Percentiles rank a stretch among this genome's conserved stretches.
These are phyloP conservation scores for Catostylus mosaicus DNA, from an alignment of 30 jellyfish, hydroid and myxozoan genomes.

Conservation along the genomic window DNA sequence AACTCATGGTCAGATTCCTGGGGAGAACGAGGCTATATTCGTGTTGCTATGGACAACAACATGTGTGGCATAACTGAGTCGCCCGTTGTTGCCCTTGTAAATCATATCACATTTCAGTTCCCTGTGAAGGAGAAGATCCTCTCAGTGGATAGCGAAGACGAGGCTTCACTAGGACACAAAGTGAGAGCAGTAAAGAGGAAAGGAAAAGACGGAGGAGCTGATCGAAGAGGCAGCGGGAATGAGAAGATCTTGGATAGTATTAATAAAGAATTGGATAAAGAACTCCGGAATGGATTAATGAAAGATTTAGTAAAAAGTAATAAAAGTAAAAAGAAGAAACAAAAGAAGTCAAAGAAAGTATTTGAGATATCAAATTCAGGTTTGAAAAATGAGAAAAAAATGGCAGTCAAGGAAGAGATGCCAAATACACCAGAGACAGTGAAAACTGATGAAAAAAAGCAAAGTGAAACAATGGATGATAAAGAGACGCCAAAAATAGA, in stretches of 20 bases:
- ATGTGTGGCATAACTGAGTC: slow-evolving; percentile 95
- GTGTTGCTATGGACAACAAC: slow-evolving; percentile 87
- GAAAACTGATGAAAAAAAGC: neutral
- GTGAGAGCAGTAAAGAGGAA: slow-evolving; percentile 46
- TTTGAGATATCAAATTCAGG: neutral
- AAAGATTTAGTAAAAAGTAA: neutral
- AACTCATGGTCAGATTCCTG: slow-evolving; percentile 98
- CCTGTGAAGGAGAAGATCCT: slow-evolving; percentile 74
- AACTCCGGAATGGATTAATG: neutral
- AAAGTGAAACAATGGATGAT: slow-evolving; percentile 18
- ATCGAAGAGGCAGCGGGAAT: slow-evolving; percentile 8
- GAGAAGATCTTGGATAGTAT: neutral
- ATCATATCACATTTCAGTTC: slow-evolving; percentile 82
- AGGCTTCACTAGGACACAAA: slow-evolving; percentile 44
- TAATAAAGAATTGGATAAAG: slow-evolving; percentile 11
- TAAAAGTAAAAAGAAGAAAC: neutral
- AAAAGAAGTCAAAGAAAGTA: neutral
- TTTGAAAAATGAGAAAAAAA: neutral
- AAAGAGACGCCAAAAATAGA: slow-evolving; percentile 54
- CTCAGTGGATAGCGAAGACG: slow-evolving; percentile 38
- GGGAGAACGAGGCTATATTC: slow-evolving; percentile 97
- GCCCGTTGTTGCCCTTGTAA: slow-evolving; percentile 91
- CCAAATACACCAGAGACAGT: neutral
- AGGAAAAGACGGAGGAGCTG: slow-evolving; percentile 9
- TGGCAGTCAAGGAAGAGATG: neutral